phyloP scores from a whole-genome alignment of 92 coral and sea anemone genomes.

The Ricordea florida region DNA sequence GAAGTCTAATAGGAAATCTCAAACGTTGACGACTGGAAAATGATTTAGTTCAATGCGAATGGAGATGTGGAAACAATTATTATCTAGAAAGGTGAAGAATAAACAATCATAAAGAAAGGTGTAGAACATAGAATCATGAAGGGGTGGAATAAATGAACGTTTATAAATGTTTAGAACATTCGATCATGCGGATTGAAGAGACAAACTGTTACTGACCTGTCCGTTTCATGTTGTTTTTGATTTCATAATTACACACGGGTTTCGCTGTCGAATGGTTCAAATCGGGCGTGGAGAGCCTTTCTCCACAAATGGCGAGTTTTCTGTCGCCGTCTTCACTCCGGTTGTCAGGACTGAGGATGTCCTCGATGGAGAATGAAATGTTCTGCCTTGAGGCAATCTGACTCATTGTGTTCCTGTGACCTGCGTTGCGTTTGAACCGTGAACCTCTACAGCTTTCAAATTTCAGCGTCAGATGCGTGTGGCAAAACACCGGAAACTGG shows the following conservation, averaged over 20 bases:
- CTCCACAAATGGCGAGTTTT: constrained; percentile 2
- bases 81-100: no score
- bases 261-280: background rate
- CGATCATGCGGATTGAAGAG: no score
- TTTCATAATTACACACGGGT: background rate
- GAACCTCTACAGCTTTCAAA: background rate
- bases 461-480: constrained; percentile 55
- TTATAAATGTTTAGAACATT: no score
- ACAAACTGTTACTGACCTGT: no score
- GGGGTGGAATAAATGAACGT: no score
- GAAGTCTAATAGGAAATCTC: no score
- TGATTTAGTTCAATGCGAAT: no score
- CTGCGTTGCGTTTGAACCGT: background rate
- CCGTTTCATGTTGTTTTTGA: no score
- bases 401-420: constrained; percentile 7
- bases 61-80: no score
- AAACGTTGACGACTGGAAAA: no score
- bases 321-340: constrained; percentile 1
- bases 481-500: constrained; percentile 80
- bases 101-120: no score
- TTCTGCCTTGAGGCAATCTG: constrained; percentile 48
- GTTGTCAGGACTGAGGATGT: constrained; percentile 61
- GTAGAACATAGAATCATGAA: no score
- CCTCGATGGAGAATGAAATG: constrained; percentile 86
- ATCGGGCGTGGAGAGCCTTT: background rate